Conservation (phyloP, 2,888 invertebrate species). For the Nowickia ferox region DNA sequence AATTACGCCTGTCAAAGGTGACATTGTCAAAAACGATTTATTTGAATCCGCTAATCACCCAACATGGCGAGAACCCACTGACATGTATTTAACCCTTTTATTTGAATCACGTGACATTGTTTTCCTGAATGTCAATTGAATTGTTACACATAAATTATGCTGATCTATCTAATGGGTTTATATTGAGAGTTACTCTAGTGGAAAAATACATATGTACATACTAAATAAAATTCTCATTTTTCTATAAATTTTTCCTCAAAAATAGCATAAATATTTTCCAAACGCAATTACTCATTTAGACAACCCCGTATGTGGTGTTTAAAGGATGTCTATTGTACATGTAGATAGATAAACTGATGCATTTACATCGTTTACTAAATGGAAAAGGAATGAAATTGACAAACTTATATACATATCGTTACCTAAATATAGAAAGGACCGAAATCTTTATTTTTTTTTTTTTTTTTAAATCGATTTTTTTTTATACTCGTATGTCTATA, state of each 20-base stretch:
- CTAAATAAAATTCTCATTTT: constrained; percentile 55
- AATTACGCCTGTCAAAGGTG: constrained; percentile 6
- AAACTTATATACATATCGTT: too few species aligned
- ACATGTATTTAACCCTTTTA: constrained; percentile 45
- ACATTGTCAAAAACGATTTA: not conserved
- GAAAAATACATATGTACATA: too few species aligned
- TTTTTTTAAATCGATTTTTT: too few species aligned
- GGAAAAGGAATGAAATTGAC: constrained; percentile 14
- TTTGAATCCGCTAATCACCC: constrained; percentile 8
- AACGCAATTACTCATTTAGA: not conserved
- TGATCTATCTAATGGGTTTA: constrained; percentile 29
- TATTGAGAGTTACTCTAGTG: constrained; percentile 52
- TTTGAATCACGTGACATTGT: constrained; percentile 45
- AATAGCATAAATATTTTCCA: constrained; percentile 51
- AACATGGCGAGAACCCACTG: constrained; percentile 14
- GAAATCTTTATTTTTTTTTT: too few species aligned
- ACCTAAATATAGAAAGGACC: too few species aligned
- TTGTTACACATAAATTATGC: constrained; percentile 51
- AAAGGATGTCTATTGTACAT: constrained; percentile 11
- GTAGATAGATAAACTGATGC: not conserved
- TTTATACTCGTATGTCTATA: too few species aligned
- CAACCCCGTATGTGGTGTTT: constrained; percentile 36
- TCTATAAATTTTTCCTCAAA: constrained; percentile 53
- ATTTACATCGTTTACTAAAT: not conserved
- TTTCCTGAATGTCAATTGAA: constrained; percentile 49